phyloP scores from a whole-genome alignment of 2,797 vertebrate species.

The Trematocara caparti region DNA sequence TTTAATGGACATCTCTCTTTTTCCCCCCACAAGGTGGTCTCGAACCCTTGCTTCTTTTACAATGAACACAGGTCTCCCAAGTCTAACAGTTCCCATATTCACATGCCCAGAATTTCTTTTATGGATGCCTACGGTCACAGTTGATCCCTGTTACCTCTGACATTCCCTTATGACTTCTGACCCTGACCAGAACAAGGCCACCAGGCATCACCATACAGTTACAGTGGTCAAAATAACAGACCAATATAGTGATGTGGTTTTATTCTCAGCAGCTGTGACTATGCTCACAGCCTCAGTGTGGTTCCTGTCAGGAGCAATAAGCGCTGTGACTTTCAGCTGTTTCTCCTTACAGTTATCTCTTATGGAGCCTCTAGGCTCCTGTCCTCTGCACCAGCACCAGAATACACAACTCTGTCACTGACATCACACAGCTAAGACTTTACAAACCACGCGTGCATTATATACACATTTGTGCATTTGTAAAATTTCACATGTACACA shows the following conservation, averaged over 20 bases:
- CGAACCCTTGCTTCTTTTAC: not conserved
- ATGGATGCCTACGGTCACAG: conserved; percentile 25
- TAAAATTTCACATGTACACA: conserved; percentile 1
- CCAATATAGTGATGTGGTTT: conserved; percentile 23
- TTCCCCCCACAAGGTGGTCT: not conserved
- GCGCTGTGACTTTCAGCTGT: conserved; percentile 8
- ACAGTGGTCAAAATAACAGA: conserved; percentile 45
- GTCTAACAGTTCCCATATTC: not conserved
- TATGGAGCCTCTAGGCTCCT: conserved; percentile 34
- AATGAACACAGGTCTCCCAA: not conserved
- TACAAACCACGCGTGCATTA: not conserved
- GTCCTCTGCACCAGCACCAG: conserved; percentile 42
- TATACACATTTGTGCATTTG: conserved; percentile 5
- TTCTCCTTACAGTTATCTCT: conserved; percentile 30
- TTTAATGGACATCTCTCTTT: not conserved
- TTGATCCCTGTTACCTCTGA: conserved; percentile 57
- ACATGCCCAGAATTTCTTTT: conserved; percentile 18
- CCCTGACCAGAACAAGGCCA: conserved; percentile 18
- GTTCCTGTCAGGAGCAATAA: conserved; percentile 74
- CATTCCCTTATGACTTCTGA: conserved; percentile 34
- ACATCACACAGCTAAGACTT: conserved; percentile 29
- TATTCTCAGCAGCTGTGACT: conserved; percentile 57
- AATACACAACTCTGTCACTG: not conserved
- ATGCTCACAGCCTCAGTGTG: conserved; percentile 68
- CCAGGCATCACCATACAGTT: conserved; percentile 32